Evolutionary conservation across 1,140 invertebrate genomes (phyloP).

Genomic region (Aphaenogaster floridana): DNA sequence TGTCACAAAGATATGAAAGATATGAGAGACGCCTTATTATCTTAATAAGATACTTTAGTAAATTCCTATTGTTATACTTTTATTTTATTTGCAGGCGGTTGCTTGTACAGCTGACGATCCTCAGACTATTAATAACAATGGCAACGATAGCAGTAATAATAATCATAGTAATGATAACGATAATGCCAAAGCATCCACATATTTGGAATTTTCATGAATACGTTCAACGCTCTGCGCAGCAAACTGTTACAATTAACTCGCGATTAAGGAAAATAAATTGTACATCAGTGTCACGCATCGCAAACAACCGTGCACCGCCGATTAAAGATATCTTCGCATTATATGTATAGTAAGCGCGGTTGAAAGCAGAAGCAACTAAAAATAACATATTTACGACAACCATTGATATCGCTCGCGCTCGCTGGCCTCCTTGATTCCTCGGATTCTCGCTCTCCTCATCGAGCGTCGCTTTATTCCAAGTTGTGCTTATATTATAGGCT

Average conservation of each 20-base stretch:
- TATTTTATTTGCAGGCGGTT: neutral
- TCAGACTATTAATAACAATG: neutral
- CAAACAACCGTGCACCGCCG: slow-evolving; percentile 59
- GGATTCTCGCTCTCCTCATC: neutral
- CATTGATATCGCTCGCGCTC: slow-evolving; percentile 69
- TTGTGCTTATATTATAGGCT: slow-evolving; percentile 3
- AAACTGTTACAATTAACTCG: slow-evolving; percentile 21
- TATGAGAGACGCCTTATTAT: neutral
- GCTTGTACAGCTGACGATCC: neutral
- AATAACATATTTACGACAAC: slow-evolving; percentile 77
- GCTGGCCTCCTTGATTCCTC: slow-evolving; percentile 1
- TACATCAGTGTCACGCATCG: slow-evolving; percentile 67
- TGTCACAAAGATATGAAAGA: neutral
- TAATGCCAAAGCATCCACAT: neutral
- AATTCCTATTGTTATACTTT: neutral
- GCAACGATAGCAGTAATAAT: neutral
- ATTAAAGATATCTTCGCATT: slow-evolving; percentile 72
- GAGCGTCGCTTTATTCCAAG: slow-evolving; percentile 11
- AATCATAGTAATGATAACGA: neutral
- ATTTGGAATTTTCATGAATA: slow-evolving; percentile 10
- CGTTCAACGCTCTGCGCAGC: neutral
- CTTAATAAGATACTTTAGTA: neutral
- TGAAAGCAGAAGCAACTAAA: slow-evolving; percentile 68
- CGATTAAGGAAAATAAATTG: slow-evolving; percentile 45
- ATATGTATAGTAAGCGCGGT: slow-evolving; percentile 60